These are phyloP conservation scores for Drosophila crucigera DNA, from an alignment of 2,888 invertebrate species.

Conservation along the genomic window DNA sequence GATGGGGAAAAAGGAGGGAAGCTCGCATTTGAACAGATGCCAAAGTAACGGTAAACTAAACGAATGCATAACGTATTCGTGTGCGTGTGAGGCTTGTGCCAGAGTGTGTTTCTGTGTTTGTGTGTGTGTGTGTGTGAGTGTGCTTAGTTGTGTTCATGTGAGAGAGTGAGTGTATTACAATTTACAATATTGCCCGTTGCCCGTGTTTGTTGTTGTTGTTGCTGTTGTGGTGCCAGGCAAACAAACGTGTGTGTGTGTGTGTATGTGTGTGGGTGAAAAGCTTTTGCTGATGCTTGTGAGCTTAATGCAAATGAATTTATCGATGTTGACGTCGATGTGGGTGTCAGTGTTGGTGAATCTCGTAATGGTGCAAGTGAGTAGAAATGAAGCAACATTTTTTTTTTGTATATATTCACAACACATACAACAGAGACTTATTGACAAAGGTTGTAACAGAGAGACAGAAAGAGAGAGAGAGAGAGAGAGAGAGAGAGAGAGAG, in stretches of 20 bases:
- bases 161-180: slow-evolving; percentile 3
- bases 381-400: slow-evolving; percentile 33
- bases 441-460: slow-evolving; percentile 6
- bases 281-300: slow-evolving; percentile 9
- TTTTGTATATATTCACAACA: slow-evolving; percentile 38
- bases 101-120: slow-evolving; percentile 16
- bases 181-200: slow-evolving; percentile 37
- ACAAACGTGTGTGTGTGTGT: slow-evolving; percentile 12
- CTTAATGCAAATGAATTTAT: slow-evolving; percentile 13
- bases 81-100: slow-evolving; percentile 14
- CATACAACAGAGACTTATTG: slow-evolving; percentile 31
- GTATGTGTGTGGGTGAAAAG: slow-evolving; percentile 9
- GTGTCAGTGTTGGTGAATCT: slow-evolving; percentile 24
- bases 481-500: slow-evolving; percentile 1
- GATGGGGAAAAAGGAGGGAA: neutral
- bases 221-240: slow-evolving; percentile 31
- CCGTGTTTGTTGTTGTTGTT: slow-evolving; percentile 22
- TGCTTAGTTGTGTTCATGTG: neutral
- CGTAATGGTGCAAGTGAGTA: slow-evolving; percentile 30
- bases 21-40: slow-evolving; percentile 34
- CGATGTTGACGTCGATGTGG: slow-evolving; percentile 4
- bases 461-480: slow-evolving; percentile 13
- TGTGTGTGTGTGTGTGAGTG: slow-evolving; percentile 9
- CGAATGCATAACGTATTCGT: slow-evolving; percentile 40
- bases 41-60: slow-evolving; percentile 41